These are phyloP conservation scores for Frankliniella intonsa DNA, from an alignment of 2,888 invertebrate species.

Conservation along the genomic window DNA sequence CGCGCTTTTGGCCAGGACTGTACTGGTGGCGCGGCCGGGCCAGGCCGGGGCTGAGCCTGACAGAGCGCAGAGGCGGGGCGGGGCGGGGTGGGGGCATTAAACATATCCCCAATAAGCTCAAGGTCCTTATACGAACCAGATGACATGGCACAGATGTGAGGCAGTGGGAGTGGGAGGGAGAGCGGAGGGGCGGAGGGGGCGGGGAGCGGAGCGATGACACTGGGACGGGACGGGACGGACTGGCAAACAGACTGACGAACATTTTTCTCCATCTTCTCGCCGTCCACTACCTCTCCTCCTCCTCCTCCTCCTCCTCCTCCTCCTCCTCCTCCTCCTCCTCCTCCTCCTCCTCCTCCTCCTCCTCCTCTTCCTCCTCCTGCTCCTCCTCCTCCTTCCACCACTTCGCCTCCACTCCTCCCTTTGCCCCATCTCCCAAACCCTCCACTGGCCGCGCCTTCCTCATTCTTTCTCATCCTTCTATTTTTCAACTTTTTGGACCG, in stretches of 20 bases:
- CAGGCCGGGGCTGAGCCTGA: background rate
- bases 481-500: background rate
- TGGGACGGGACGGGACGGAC: background rate
- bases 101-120: conserved; percentile 23
- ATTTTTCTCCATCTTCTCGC: background rate
- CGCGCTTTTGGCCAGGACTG: background rate
- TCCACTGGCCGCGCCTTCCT: too few species aligned
- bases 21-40: background rate
- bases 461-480: background rate
- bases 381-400: background rate
- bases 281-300: background rate
- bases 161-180: background rate
- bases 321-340: background rate
- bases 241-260: background rate
- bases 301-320: background rate
- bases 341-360: background rate
- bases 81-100: background rate
- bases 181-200: background rate
- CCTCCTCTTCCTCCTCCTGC: background rate
- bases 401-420: too few species aligned
- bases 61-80: background rate
- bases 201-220: background rate
- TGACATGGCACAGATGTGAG: conserved; percentile 21
- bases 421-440: too few species aligned
- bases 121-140: conserved; percentile 21